Conservation (phyloP, 2,113 vertebrate species). For the Protobothrops mucrosquamatus region DNA sequence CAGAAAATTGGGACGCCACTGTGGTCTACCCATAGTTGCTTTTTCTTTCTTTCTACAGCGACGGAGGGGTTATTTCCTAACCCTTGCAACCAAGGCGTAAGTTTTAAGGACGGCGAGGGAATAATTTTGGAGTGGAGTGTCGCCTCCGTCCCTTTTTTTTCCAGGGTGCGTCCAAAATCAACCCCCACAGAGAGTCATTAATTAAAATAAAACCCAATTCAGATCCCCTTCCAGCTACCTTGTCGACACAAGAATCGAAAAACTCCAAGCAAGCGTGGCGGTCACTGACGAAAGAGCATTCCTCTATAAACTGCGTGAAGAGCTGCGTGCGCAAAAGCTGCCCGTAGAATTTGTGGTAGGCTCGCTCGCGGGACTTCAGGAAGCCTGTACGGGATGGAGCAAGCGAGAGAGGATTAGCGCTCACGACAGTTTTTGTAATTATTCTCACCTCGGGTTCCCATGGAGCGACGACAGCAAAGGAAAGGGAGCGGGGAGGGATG, state of each 20-base stretch:
- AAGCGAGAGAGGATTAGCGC: neutral
- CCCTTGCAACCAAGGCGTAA: neutral
- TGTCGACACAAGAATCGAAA: slow-evolving; percentile 90
- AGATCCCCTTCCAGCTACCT: slow-evolving; percentile 65
- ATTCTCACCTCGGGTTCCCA: neutral
- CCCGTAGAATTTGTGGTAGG: slow-evolving; percentile 84
- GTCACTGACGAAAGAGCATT: slow-evolving; percentile 92
- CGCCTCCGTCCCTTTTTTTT: neutral
- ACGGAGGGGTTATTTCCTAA: neutral
- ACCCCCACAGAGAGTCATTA: neutral
- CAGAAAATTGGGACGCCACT: no score
- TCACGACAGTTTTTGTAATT: neutral
- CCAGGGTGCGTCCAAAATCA: neutral
- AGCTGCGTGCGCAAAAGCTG: slow-evolving; percentile 90
- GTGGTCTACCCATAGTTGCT: neutral
- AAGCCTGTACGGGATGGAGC: slow-evolving; percentile 70
- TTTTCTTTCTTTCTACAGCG: neutral
- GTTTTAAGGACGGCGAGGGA: neutral
- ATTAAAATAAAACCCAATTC: neutral
- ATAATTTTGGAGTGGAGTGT: neutral
- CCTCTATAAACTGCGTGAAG: slow-evolving; percentile 94
- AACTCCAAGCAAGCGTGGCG: slow-evolving; percentile 88
- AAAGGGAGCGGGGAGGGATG: neutral
- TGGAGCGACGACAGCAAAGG: neutral
- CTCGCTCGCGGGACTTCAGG: slow-evolving; percentile 86